These are phyloP conservation scores for Fregetta grallaria DNA, from an alignment of 2,113 vertebrate genomes.

Conservation along the genomic window DNA sequence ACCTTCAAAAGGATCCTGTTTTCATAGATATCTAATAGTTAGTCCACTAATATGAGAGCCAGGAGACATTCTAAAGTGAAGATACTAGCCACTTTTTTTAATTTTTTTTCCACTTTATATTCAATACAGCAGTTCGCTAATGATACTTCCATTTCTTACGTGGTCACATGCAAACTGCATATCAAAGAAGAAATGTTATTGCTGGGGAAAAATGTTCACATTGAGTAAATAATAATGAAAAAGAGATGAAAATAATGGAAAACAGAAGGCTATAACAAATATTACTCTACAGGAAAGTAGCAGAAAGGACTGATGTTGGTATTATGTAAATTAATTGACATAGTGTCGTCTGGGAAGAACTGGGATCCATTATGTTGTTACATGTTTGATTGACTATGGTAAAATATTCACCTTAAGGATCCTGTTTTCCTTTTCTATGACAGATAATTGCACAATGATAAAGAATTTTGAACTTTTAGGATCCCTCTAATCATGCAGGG, in stretches of 20 bases:
- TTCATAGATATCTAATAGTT: background rate
- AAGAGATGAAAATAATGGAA: background rate
- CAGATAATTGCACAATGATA: background rate
- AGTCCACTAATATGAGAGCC: background rate
- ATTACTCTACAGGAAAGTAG: background rate
- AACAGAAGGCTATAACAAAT: background rate
- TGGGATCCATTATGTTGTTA: background rate
- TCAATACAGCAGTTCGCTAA: background rate
- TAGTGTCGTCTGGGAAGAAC: background rate
- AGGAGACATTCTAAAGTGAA: background rate
- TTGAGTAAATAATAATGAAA: background rate
- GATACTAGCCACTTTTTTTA: fast-evolving
- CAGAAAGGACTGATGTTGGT: background rate
- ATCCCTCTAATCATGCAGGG: background rate
- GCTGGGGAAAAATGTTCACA: background rate
- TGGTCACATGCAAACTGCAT: background rate
- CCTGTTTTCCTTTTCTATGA: background rate
- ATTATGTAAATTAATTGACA: background rate
- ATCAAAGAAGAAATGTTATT: background rate
- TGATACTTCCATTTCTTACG: background rate
- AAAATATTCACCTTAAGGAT: background rate
- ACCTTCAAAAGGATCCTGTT: background rate
- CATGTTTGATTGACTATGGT: background rate
- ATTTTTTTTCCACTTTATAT: background rate
- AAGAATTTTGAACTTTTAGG: background rate